These are phyloP conservation scores for Thelaira solivaga DNA, from an alignment of 2,888 invertebrate species.

Conservation along the genomic window DNA sequence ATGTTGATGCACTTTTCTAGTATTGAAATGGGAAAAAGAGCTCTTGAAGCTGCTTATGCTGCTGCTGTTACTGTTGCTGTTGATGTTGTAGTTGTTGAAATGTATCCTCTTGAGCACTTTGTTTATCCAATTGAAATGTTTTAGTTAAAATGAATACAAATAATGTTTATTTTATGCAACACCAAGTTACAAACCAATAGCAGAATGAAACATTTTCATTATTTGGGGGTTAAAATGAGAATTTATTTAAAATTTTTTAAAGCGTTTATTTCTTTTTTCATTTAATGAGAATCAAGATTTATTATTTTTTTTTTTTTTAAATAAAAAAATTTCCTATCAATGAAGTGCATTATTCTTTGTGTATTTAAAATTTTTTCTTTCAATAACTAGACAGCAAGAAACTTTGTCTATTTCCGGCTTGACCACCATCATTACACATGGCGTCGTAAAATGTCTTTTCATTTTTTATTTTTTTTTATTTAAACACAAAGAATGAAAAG, in stretches of 20 bases:
- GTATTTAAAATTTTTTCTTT: neutral
- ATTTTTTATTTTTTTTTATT: neutral
- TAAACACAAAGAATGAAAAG: neutral
- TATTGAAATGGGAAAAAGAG: slow-evolving; percentile 37
- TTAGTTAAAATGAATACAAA: slow-evolving; percentile 61
- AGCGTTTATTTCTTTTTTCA: slow-evolving; percentile 6
- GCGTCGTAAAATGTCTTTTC: slow-evolving; percentile 9
- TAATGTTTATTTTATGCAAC: slow-evolving; percentile 53
- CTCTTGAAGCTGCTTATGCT: slow-evolving; percentile 25
- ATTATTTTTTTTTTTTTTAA: neutral
- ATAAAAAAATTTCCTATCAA: slow-evolving; percentile 20
- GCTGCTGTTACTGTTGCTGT: neutral
- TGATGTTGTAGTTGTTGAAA: slow-evolving; percentile 34
- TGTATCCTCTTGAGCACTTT: slow-evolving; percentile 57
- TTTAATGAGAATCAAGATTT: slow-evolving; percentile 8
- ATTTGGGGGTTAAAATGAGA: slow-evolving; percentile 32
- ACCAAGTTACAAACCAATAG: slow-evolving; percentile 12
- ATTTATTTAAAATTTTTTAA: slow-evolving; percentile 21
- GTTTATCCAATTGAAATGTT: slow-evolving; percentile 61
- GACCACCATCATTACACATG: slow-evolving; percentile 16
- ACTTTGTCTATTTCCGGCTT: slow-evolving; percentile 52
- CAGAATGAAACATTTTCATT: slow-evolving; percentile 14
- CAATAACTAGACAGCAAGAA: slow-evolving; percentile 33
- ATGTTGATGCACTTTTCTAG: slow-evolving; percentile 54
- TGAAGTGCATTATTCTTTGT: slow-evolving; percentile 47